Base-by-base conservation (phyloP, 2,888 invertebrate species). In the Tiphia femorata region DNA sequence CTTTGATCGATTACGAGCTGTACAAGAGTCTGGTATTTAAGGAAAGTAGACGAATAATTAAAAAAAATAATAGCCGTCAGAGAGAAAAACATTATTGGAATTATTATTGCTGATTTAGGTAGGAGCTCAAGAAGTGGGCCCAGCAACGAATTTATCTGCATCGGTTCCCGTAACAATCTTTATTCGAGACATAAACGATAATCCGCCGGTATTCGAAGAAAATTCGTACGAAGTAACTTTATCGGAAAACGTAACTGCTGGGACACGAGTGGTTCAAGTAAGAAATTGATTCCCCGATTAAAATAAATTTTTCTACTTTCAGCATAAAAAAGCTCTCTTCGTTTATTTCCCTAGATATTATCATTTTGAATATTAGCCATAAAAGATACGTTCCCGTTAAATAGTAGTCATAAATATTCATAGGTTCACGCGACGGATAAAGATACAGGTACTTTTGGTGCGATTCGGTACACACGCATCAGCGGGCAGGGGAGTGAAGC, bases 111-210 rank as follows among this genome's bases (percentile, higher is more conserved):
- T 16, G 25, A n/a, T 23, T 35, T 84, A 92, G 89, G 90, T 93
- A 73, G 84, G 92, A 53, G 95, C 95, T 10, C 91, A 91, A 85
- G 94, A 95, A 81, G 86, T 95, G 29, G 92, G 91, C 33, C 92
- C 91, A 65, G 88, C 89, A 20, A 90, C 91, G 41, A 93, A 93
- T 81, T 85, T 92, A 43, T 90, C 93, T 47, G 88, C 89, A 2
- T 87, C 87, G 44, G 92, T 92, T 5, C 91, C 91, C 61, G 90
- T 95, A 0, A 91, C 91, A 1, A 92, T 96, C 8, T 90, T 92
- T 73, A 84, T 97, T 20, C 90, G 91, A 62, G 96, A 97, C 77
- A 86, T 92, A 6, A 97, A 97, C 77, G 97, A 97, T 80, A 95
- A 96, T 82, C 87, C 91, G 21, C 97, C 97, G 1, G 85, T 89